Evolutionary conservation across 2,113 vertebrate genomes (phyloP).

Genomic region (Lophochroa leadbeateri): DNA sequence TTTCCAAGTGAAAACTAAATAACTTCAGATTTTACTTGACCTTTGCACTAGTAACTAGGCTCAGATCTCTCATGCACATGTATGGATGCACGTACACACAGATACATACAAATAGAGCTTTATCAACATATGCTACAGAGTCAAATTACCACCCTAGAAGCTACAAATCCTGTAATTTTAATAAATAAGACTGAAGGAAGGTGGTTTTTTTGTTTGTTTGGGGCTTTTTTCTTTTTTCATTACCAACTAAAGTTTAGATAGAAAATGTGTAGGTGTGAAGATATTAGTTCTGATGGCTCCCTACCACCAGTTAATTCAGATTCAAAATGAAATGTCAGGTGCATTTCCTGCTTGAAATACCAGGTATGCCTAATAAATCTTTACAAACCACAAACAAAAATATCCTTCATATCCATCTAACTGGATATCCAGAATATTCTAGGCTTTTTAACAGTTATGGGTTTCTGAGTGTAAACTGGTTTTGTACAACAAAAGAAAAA

Average conservation of each 20-base stretch:
- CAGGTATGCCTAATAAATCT: neutral
- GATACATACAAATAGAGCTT: neutral
- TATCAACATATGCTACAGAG: neutral
- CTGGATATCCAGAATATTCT: neutral
- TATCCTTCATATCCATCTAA: neutral
- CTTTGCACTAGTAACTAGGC: neutral
- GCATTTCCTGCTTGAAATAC: neutral
- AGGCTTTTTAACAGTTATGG: neutral
- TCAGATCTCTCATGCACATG: fast-evolving
- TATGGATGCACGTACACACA: fast-evolving
- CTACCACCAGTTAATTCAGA: neutral
- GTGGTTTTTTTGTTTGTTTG: neutral
- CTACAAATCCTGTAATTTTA: neutral
- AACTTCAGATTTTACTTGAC: neutral
- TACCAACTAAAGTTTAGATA: neutral
- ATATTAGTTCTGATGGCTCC: neutral
- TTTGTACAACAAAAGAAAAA: neutral
- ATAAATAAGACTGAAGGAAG: neutral
- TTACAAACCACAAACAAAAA: neutral
- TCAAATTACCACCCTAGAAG: neutral
- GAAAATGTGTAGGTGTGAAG: neutral
- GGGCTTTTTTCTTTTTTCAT: neutral
- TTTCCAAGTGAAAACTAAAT: neutral
- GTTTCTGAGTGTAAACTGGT: neutral
- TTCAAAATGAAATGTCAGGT: neutral